Base-by-base conservation (phyloP, 2,113 vertebrate genomes). In the Sinocyclocheilus grahami region DNA sequence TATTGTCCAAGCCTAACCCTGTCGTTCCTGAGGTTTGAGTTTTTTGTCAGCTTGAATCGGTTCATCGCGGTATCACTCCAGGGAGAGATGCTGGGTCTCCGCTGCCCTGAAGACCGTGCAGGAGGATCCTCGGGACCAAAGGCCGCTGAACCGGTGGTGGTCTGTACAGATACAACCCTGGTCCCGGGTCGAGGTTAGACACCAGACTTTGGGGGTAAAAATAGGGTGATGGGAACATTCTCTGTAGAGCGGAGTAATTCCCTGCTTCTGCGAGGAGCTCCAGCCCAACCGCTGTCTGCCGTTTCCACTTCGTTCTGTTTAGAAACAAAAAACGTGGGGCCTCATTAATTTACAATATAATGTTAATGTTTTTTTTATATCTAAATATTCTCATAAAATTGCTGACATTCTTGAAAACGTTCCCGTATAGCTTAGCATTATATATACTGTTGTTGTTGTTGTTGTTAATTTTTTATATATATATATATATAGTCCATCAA, bases 271-370 rank as follows among this genome's bases (percentile, higher is more conserved):
- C 96, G 90, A 98, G 92, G 30, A 97, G 92, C 91, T 98, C 97
- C 91, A 98, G 86, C 53, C 97, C 96, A 1, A 96, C 96, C 0
- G 97, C 96, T 0, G 97, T 96, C 94, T 98, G 97, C 71, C 97
- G 93, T 90, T 98, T 99, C 97, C 97, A 98, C 90, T 98, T 98
- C 16, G 97, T 98, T 93, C 97, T 98, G 2, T 72, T 90, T 18
- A 12, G 46, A 10, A 20, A 51, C 58, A 7, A 78, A 62, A 76
- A 53, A 39, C 24, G 9, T 46, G 2, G 9, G 9, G 2, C 6
- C 3, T 80, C 13, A 3, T 13, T 72, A 27, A 84, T 72, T 77
- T n/a, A 55, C 48, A 42, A 18, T 3, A 13, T 7, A 3, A 20
- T 42, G 11, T 27, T 42, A 3, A 30, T 12, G 37, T 69, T 67